These are phyloP conservation scores for Aphaenogaster rudis DNA, from an alignment of 1,140 invertebrate species.

Conservation along the genomic window DNA sequence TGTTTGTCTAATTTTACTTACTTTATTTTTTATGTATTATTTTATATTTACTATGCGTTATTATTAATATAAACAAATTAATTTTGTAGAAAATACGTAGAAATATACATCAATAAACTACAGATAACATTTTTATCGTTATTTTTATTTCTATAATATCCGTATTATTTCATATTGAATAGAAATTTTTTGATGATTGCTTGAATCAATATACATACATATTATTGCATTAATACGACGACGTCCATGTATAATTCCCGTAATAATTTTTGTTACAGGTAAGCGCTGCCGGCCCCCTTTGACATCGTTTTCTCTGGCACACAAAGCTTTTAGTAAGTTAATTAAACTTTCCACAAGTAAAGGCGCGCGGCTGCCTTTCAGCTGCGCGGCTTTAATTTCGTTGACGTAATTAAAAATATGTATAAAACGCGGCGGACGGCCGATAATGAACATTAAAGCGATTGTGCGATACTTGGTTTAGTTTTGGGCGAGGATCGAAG, in stretches of 20 bases:
- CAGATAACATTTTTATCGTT: background rate
- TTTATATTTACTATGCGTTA: conserved; percentile 3
- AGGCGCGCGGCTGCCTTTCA: conserved; percentile 45
- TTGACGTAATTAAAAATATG: conserved; percentile 59
- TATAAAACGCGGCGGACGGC: conserved; percentile 39
- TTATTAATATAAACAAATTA: conserved; percentile 11
- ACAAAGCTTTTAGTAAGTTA: conserved; percentile 68
- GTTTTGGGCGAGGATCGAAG: conserved; percentile 42
- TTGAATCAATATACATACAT: conserved; percentile 15
- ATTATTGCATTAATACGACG: conserved; percentile 26
- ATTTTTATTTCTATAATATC: conserved; percentile 6
- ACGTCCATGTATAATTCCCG: conserved; percentile 40
- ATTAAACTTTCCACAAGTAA: conserved; percentile 68
- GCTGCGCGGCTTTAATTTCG: conserved; percentile 29
- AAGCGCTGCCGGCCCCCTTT: conserved; percentile 66
- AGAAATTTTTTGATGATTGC: conserved; percentile 6
- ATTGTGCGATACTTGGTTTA: conserved; percentile 38
- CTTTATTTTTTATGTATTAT: background rate
- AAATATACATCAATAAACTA: background rate
- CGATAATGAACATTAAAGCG: conserved; percentile 57
- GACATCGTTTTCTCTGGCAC: conserved; percentile 67
- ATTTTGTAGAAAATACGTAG: background rate
- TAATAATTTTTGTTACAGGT: conserved; percentile 75
- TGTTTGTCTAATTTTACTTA: background rate
- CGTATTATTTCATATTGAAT: conserved; percentile 1